A percentile compares a stretch with the other conserved stretches of the same genome.
These are phyloP conservation scores for Trichogramma evanescens DNA, from an alignment of 2,888 invertebrate species.

Conservation along the genomic window DNA sequence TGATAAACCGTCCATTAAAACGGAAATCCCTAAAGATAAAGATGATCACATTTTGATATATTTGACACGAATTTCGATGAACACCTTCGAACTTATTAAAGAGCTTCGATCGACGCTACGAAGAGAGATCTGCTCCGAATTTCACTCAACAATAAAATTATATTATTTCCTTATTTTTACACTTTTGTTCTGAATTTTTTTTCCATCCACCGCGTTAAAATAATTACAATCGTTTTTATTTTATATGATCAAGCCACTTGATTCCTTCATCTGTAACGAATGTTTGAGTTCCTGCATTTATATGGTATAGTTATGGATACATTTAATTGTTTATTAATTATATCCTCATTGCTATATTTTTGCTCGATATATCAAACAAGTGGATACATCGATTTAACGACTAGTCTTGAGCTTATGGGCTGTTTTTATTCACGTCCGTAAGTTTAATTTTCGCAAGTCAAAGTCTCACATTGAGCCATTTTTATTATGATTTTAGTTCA, in stretches of 20 bases:
- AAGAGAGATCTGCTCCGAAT: conserved; percentile 19
- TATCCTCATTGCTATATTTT: too few relatives aligned
- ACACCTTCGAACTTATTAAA: conserved; percentile 22
- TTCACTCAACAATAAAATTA: conserved; percentile 6
- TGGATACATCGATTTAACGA: too few relatives aligned
- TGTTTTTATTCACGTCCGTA: too few relatives aligned
- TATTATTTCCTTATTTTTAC: conserved; percentile 3
- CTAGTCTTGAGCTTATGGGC: too few relatives aligned
- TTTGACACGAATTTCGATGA: conserved; percentile 27
- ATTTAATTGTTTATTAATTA: too few relatives aligned
- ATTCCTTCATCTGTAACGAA: background rate
- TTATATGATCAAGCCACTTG: conserved; percentile 14
- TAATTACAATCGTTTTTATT: background rate
- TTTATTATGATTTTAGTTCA: too few relatives aligned
- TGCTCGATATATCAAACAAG: too few relatives aligned
- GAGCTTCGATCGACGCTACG: conserved; percentile 18
- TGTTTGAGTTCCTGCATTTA: too few relatives aligned
- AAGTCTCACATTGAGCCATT: too few relatives aligned
- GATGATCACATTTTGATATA: conserved; percentile 26
- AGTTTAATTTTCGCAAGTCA: too few relatives aligned
- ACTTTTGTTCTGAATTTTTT: background rate
- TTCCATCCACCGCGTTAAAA: background rate
- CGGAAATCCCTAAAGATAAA: conserved; percentile 21
- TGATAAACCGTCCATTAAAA: conserved; percentile 15
- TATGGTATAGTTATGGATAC: too few relatives aligned